phyloP scores from a whole-genome alignment of 2,113 vertebrate genomes.

The Martes martes region DNA sequence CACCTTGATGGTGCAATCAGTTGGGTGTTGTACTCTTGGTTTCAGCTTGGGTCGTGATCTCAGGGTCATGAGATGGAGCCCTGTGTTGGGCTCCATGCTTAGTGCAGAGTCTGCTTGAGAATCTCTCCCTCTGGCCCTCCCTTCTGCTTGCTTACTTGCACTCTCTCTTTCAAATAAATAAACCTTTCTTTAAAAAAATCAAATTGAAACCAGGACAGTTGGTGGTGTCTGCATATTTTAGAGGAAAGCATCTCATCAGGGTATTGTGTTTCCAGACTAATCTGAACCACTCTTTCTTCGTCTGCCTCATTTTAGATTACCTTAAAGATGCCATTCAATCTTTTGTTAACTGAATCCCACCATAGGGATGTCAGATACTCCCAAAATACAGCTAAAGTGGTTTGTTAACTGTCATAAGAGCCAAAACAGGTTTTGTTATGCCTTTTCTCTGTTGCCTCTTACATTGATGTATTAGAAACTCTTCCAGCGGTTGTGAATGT shows the following conservation, averaged over 20 bases:
- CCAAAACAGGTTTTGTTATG: background rate
- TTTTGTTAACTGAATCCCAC: background rate
- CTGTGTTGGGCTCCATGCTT: background rate
- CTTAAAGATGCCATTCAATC: background rate
- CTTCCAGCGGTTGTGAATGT: background rate
- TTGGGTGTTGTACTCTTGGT: background rate
- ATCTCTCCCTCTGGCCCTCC: background rate
- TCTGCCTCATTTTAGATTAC: background rate
- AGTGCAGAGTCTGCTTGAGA: background rate
- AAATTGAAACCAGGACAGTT: background rate
- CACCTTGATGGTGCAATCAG: fast-evolving
- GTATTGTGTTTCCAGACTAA: background rate
- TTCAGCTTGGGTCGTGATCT: background rate
- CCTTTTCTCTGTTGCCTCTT: background rate
- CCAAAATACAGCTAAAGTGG: background rate
- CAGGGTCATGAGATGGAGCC: background rate
- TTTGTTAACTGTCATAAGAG: background rate
- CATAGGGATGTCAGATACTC: background rate
- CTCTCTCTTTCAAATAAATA: background rate
- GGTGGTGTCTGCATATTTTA: background rate
- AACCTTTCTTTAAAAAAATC: background rate
- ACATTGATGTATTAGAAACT: background rate
- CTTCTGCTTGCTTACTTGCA: background rate
- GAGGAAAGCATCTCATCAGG: background rate
- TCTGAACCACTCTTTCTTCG: background rate